Conservation (phyloP, 2,888 invertebrate genomes). For the Dicyrtoma fusca region DNA sequence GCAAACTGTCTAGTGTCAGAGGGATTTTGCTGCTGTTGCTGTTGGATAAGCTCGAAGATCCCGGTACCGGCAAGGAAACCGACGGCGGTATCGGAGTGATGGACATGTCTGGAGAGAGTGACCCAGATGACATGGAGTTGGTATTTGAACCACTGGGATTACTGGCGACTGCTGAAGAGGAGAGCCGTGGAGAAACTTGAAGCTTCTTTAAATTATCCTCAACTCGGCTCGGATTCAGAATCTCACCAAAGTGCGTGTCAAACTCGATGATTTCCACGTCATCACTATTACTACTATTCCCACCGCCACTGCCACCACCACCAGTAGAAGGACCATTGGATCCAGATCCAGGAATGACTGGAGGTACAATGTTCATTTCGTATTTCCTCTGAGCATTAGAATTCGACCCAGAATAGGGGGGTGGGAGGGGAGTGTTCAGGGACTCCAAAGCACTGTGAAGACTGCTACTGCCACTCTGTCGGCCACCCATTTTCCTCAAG, state of each 20-base stretch:
- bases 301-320: background rate
- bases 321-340: too few species aligned
- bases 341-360: too few species aligned
- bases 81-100: background rate
- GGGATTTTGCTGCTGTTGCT: background rate
- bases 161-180: background rate
- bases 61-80: background rate
- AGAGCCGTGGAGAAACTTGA: background rate
- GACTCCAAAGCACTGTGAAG: background rate
- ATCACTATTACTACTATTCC: background rate
- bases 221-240: background rate
- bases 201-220: conserved; percentile 9
- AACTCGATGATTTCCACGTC: conserved; percentile 31
- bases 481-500: conserved; percentile 22
- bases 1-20: conserved; percentile 7
- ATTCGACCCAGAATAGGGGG: background rate
- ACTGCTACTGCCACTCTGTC: background rate
- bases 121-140: background rate
- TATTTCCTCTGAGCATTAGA: background rate
- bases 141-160: background rate
- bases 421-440: background rate
- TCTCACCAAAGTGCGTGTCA: conserved; percentile 19
- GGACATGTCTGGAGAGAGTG: background rate
- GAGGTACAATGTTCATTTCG: background rate
- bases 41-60: background rate